Base-by-base conservation (phyloP, 2,888 invertebrate genomes). In the Tenthredo livida region DNA sequence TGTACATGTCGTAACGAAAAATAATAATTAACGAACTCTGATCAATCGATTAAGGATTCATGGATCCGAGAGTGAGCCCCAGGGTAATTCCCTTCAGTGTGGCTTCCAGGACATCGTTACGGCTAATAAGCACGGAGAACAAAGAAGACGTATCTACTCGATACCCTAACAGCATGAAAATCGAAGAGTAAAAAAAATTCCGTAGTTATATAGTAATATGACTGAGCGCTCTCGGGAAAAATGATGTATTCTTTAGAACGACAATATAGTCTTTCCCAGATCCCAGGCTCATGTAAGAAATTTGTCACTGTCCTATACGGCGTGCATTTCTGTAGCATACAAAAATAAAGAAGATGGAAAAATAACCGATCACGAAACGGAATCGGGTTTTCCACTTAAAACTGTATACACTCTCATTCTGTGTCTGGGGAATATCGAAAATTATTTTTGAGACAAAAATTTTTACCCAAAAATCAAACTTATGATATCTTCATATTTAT, bases 41-140 rank as follows among this genome's bases (percentile, higher is more conserved):
- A 65, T 65, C 65, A 65, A 65, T 65, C 65, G 29, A 65, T 65
- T 65, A 25, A 65, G 65, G 65, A 65, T 25, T 65, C 12, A 12
- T 29, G 7, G 29, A 10, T 2, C 65, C 25, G 65, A 65, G 15
- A 12, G 4, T 15, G 3, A 47, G 47, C 47, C 65, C 29, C 3
- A 7, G 25, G 65, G 65, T 29, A 29, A 10, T 65, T 29, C 5
- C 25, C 25, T 29, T 15, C 29, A 15, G 5, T 65, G 25, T 65
- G 25, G 9, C 29, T 65, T 65, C 29, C 25, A 29, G 65, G 25
- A 65, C 65, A 65, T 65, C 65, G 65, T 65, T 65, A 65, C 29
- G 29, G 67, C 29, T 67, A 67, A 67, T 25, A 33, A 25, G 6
- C 67, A 67, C 15, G 10, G 67, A 25, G 12, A 67, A 67, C 29